Conservation (phyloP, 2,888 invertebrate species). For the Meta bourneti region DNA sequence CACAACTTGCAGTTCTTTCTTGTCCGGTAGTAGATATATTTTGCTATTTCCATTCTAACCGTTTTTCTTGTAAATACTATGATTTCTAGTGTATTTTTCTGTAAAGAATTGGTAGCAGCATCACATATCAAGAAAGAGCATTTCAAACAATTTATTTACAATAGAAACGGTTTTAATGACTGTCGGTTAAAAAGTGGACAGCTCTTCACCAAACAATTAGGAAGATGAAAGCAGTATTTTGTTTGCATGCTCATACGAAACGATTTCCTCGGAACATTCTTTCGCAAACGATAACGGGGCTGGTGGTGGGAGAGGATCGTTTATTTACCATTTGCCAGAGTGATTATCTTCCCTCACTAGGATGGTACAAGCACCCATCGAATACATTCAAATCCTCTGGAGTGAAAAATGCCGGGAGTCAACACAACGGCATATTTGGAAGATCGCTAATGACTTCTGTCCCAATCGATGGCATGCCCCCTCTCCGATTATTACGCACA, state of each 20-base stretch:
- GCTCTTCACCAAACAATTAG: too few relatives aligned
- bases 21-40: too few relatives aligned
- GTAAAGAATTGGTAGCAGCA: too few relatives aligned
- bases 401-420: slow-evolving; percentile 8
- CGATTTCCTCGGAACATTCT: not conserved
- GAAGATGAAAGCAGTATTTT: too few relatives aligned
- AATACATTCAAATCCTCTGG: slow-evolving; percentile 14
- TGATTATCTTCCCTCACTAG: not conserved
- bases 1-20: too few relatives aligned
- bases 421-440: slow-evolving; percentile 17
- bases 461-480: slow-evolving; percentile 4
- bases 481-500: not conserved
- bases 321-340: not conserved
- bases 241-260: not conserved
- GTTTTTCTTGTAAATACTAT: too few relatives aligned
- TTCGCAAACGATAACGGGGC: not conserved
- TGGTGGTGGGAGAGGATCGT: not conserved
- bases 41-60: too few relatives aligned
- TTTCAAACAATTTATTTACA: too few relatives aligned
- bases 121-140: too few relatives aligned
- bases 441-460: slow-evolving; percentile 37
- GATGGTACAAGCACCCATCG: not conserved
- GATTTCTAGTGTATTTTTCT: too few relatives aligned
- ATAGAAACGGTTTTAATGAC: too few relatives aligned
- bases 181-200: too few relatives aligned